Conservation (phyloP, 2,797 vertebrate genomes). For the Pelobates cultripes region DNA sequence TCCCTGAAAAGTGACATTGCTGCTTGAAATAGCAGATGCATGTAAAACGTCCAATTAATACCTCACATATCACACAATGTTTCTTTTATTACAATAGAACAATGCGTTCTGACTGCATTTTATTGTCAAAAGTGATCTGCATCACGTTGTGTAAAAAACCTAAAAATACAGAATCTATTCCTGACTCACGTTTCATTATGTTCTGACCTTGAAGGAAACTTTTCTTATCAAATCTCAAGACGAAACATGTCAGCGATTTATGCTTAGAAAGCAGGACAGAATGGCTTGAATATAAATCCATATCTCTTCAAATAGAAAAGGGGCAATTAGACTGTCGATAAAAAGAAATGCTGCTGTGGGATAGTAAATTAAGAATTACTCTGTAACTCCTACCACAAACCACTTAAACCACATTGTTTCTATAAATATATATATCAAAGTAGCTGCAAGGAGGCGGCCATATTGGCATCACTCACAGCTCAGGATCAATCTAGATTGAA, state of each 20-base stretch:
- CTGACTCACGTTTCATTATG: neutral
- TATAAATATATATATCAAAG: constrained; percentile 9
- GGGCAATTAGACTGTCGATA: constrained; percentile 36
- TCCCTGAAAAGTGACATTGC: too few relatives aligned
- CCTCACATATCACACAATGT: too few relatives aligned
- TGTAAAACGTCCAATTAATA: too few relatives aligned
- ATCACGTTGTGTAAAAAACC: neutral
- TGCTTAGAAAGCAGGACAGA: constrained; percentile 39
- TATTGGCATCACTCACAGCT: neutral
- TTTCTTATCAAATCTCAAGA: neutral
- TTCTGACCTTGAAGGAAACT: constrained; percentile 15
- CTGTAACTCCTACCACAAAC: constrained; percentile 7
- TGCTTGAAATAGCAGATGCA: too few relatives aligned
- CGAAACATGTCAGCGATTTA: neutral
- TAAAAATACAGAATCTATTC: neutral
- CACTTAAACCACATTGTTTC: constrained; percentile 8
- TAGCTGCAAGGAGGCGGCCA: neutral
- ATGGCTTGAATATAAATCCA: constrained; percentile 13
- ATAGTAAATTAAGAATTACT: constrained; percentile 31
- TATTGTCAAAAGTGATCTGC: too few relatives aligned
- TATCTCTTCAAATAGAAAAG: constrained; percentile 32
- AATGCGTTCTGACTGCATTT: too few relatives aligned
- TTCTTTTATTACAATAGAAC: too few relatives aligned
- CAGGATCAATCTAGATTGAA: neutral
- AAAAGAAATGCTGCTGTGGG: constrained; percentile 27